phyloP scores from a whole-genome alignment of 2,797 vertebrate species.

The Morelia viridis region DNA sequence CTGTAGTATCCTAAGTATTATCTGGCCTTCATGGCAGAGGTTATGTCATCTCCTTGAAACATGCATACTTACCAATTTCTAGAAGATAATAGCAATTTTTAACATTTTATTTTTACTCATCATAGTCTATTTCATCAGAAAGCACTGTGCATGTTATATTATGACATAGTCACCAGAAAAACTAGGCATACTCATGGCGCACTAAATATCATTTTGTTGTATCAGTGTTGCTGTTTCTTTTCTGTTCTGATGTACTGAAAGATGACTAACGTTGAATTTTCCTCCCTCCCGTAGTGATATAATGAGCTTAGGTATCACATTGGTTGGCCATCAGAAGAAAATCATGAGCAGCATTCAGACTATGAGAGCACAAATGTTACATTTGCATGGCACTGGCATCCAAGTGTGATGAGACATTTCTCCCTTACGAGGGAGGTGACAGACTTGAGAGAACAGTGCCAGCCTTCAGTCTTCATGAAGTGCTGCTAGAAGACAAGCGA shows the following conservation, averaged over 20 bases:
- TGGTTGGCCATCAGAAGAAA: constrained; percentile 99
- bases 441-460: constrained; percentile 79
- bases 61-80: background rate
- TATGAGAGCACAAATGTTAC: constrained; percentile 98
- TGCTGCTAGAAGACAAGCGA: constrained; percentile 80
- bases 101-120: background rate
- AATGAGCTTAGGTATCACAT: constrained; percentile 97
- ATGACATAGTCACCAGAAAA: background rate
- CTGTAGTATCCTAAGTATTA: background rate
- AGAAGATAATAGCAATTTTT: background rate
- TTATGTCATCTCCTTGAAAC: background rate
- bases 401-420: constrained; percentile 88
- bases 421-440: constrained; percentile 71
- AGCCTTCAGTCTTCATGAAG: constrained; percentile 78
- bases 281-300: constrained; percentile 85
- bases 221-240: constrained; percentile 9
- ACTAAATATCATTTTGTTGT: background rate
- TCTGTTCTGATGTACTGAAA: constrained; percentile 45
- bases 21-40: background rate
- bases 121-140: background rate
- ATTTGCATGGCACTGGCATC: constrained; percentile 94
- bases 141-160: background rate
- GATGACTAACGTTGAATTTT: constrained; percentile 64
- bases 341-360: constrained; percentile 99
- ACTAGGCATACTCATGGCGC: background rate